phyloP scores from a whole-genome alignment of 2,888 invertebrate genomes.

The Schizaphis graminum region DNA sequence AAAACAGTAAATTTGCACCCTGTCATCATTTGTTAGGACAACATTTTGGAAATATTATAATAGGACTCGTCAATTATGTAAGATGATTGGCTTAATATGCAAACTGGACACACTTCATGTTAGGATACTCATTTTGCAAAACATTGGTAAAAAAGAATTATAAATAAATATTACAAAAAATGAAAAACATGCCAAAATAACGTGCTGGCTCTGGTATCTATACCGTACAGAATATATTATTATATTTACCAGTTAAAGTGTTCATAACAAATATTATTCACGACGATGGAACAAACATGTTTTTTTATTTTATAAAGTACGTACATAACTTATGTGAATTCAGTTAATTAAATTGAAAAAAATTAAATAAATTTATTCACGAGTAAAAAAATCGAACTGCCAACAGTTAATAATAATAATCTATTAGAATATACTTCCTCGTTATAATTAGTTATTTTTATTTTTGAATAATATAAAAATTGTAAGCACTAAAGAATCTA shows the following conservation, averaged over 20 bases:
- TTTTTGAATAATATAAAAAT: background rate
- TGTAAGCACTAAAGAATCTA: background rate
- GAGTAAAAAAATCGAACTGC: background rate
- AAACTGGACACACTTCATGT: background rate
- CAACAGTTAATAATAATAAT: background rate
- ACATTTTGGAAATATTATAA: background rate
- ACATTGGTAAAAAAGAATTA: background rate
- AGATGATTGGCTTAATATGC: background rate
- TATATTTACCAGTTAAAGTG: background rate
- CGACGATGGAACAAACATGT: constrained; percentile 1
- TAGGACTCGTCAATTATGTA: background rate
- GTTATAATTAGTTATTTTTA: background rate
- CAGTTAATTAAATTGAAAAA: background rate
- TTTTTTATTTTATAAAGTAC: background rate
- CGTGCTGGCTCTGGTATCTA: background rate
- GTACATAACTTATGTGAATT: background rate
- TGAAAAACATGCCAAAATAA: constrained; percentile 13
- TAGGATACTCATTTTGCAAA: background rate
- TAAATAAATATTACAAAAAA: constrained; percentile 23
- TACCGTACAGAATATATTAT: background rate
- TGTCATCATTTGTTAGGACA: background rate
- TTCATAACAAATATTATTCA: background rate
- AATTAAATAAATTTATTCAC: background rate
- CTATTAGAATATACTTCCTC: background rate
- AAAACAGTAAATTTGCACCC: background rate